phyloP scores from a whole-genome alignment of 1,140 invertebrate species.

The Piezodorus guildinii region DNA sequence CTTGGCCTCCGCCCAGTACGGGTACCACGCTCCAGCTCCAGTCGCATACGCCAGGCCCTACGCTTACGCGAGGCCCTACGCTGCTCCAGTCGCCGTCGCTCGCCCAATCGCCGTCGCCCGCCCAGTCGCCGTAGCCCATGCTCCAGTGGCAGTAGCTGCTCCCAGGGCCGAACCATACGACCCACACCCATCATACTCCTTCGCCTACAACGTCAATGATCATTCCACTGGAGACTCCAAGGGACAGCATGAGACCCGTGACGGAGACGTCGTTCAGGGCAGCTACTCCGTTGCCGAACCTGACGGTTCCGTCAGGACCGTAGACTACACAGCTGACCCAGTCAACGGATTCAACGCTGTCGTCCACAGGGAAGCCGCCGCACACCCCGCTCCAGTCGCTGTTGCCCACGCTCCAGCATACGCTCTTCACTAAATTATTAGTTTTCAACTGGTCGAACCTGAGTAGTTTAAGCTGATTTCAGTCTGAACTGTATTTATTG shows the following conservation, averaged over 20 bases:
- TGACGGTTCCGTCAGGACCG: constrained; percentile 31
- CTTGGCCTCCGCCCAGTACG: constrained; percentile 24
- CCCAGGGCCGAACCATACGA: background rate
- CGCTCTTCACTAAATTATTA: too few species aligned
- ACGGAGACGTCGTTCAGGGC: constrained; percentile 53
- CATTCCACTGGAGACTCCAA: constrained; percentile 54
- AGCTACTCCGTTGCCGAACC: constrained; percentile 44
- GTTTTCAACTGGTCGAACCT: too few species aligned
- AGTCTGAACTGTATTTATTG: too few species aligned
- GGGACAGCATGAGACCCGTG: constrained; percentile 50
- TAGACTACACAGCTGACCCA: constrained; percentile 30
- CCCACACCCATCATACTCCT: constrained; percentile 39
- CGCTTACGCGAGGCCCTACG: too few species aligned
- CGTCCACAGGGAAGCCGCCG: constrained; percentile 15
- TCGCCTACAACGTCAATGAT: constrained; percentile 55
- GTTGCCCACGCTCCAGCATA: background rate
- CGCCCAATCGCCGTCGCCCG: background rate
- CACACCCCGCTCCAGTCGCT: background rate
- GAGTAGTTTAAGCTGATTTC: too few species aligned
- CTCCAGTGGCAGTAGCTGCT: background rate
- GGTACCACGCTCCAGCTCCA: constrained; percentile 26
- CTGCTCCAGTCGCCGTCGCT: too few species aligned
- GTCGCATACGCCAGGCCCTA: too few species aligned
- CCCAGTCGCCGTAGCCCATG: too few species aligned
- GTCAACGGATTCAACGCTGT: constrained; percentile 26